phyloP scores from a whole-genome alignment of 1,140 invertebrate species.

The Condylostylus longicornis region DNA sequence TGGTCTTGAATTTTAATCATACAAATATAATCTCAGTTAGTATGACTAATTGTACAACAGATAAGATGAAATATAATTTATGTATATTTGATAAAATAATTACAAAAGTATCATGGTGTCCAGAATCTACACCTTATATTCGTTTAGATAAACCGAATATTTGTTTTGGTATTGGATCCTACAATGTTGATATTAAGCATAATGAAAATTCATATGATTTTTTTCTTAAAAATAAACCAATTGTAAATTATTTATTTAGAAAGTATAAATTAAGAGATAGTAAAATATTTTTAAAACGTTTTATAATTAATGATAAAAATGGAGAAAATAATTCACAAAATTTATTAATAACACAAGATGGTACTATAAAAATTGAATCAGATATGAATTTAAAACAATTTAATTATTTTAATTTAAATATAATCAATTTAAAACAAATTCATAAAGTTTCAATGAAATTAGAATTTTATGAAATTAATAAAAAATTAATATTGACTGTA shows the following conservation, averaged over 20 bases:
- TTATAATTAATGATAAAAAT: slow-evolving; percentile 10
- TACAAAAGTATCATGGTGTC: slow-evolving; percentile 15
- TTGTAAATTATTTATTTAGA: too few relatives aligned
- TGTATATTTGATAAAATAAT: slow-evolving; percentile 19
- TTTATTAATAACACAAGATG: background rate
- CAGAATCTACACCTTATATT: slow-evolving; percentile 13
- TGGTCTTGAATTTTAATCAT: slow-evolving; percentile 6
- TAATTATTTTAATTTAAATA: background rate
- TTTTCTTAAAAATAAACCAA: too few relatives aligned
- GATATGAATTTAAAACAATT: slow-evolving; percentile 3
- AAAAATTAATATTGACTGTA: slow-evolving; percentile 17
- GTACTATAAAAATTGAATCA: background rate
- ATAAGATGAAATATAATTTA: slow-evolving; percentile 10
- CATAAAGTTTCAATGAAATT: slow-evolving; percentile 16
- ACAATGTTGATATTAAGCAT: too few relatives aligned
- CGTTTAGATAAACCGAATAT: slow-evolving; percentile 14
- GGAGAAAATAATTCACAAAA: background rate
- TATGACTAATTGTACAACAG: slow-evolving; percentile 13
- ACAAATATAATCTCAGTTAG: background rate
- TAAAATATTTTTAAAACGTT: too few relatives aligned
- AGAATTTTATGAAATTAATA: slow-evolving; percentile 8
- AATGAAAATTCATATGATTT: too few relatives aligned
- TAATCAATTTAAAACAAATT: background rate
- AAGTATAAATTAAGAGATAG: too few relatives aligned
- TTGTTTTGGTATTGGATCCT: slow-evolving; percentile 15